Evolutionary conservation across 2,888 invertebrate genomes (phyloP), one percentile per base, ranked within the genome.

Genomic region (Noctuana brunneofusca): DNA sequence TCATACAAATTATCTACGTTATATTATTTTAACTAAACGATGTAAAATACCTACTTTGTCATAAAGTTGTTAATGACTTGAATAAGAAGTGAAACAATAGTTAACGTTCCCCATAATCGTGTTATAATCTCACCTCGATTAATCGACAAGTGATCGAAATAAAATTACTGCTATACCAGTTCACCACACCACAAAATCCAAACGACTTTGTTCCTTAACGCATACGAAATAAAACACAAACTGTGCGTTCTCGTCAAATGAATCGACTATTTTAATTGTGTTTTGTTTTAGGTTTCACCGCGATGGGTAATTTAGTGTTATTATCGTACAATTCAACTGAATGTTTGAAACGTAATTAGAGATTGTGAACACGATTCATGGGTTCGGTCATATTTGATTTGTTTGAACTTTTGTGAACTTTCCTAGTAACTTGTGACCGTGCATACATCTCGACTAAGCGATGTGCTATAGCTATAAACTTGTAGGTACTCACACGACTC

Each of bases 261-360:
- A 20, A 57, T 14, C 4, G 11, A 6, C n/a, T 22, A 32, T 46
- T 43, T 20, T 43, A 53, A 46, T 59, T 22, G 22, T 32, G 46
- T 46, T 53, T 59, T 59, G 52, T 53, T 59, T 59, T 46, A 16
- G 30, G 8, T 8, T 41, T 30, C 20, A 18, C n/a, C 14, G 3
- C 30, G 14, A 43, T 20, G 50, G 18, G 59, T 43, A 32, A 53
- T 53, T 59, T 53, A 46, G 43, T 52, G 59, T 59, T 22, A 53
- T 53, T 59, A 43, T 12, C 49, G 24, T 50, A 49, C 57, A 32
- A 58, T 52, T 27, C 16, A 14, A 30, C 56, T 27, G 58, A 41
- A 50, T 53, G 41, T 43, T 59, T 52, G 30, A 43, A 43, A 14
- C 43, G 38, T 24, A 41, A 41, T 58, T 24, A 52, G n/a, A 27